Evolutionary conservation across 2,888 invertebrate species (phyloP), one percentile per base, ranked within the genome.

Genomic region (Ectemnius cavifrons): DNA sequence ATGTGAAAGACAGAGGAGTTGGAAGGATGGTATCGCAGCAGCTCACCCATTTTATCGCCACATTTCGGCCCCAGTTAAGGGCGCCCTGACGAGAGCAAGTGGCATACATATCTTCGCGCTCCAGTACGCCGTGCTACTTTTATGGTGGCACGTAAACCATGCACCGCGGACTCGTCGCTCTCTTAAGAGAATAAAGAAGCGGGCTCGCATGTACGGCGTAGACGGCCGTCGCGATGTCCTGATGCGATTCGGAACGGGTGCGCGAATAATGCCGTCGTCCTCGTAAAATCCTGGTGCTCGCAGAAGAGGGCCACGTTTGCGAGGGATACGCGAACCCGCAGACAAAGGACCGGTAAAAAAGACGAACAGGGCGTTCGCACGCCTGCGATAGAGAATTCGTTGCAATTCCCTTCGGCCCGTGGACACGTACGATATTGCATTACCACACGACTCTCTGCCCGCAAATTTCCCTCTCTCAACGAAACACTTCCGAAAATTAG

Each of bases 241-340:
- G 77, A 75, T 77, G 78, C 76, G 77, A 65, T 73, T 76, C 74
- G 69, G 68, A 59, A 75, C 76, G 61, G 75, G 74, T 73, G 77
- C 74, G 71, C 79, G 71, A 75, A 73, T 78, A 84, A 82, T 79
- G 74, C 79, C 79, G 74, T 37, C 5, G 37, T 37, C 37, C 80
- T 80, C 85, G 73, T 89, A 89, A 89, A 88, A 86, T 86, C 82
- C 85, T 83, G 83, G 78, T 71, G 84, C 86, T 85, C 87, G 86
- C 88, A 1, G 37, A 8, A 37, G 37, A 37, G 85, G 85, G 87
- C 83, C 84, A 85, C 79, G 87, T 85, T 87, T 85, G 81, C 73
- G 77, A 75, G 78, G 81, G 80, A 75, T 77, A 76, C 77, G 77
- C 68, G 67, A 62, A 57, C 69, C 59, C 63, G 63, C 63, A 64